Conservation (phyloP, 2,113 vertebrate genomes). For the Aviceda subcristata region DNA sequence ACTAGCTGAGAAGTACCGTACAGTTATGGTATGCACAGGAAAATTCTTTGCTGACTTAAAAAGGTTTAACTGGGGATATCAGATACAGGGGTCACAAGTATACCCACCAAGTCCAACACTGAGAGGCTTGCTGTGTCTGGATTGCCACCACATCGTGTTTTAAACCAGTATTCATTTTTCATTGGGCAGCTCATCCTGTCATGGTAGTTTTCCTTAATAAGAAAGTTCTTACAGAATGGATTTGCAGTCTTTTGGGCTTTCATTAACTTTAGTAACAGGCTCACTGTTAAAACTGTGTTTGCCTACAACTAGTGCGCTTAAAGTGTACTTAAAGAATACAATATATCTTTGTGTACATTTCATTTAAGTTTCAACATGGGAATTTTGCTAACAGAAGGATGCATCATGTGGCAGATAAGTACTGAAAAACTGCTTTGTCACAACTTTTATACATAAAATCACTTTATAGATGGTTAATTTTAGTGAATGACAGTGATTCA, state of each 20-base stretch:
- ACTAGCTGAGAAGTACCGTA: background rate
- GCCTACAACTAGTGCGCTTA: background rate
- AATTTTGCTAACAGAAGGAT: background rate
- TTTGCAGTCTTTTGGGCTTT: background rate
- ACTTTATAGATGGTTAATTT: background rate
- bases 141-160: background rate
- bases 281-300: background rate
- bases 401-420: background rate
- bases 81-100: background rate
- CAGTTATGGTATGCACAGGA: fast-evolving
- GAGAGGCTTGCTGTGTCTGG: background rate
- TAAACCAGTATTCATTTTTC: background rate
- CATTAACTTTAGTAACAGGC: background rate
- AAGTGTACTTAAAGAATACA: background rate
- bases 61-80: background rate
- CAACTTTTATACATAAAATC: background rate
- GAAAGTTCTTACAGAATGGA: background rate
- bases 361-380: background rate
- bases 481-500: background rate
- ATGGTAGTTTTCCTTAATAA: background rate
- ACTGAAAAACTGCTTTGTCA: background rate
- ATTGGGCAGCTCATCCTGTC: background rate
- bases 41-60: background rate
- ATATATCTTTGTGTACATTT: background rate
- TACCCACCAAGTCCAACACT: background rate